These are phyloP conservation scores for Mya arenaria DNA, from an alignment of 1,140 invertebrate species.

Conservation along the genomic window DNA sequence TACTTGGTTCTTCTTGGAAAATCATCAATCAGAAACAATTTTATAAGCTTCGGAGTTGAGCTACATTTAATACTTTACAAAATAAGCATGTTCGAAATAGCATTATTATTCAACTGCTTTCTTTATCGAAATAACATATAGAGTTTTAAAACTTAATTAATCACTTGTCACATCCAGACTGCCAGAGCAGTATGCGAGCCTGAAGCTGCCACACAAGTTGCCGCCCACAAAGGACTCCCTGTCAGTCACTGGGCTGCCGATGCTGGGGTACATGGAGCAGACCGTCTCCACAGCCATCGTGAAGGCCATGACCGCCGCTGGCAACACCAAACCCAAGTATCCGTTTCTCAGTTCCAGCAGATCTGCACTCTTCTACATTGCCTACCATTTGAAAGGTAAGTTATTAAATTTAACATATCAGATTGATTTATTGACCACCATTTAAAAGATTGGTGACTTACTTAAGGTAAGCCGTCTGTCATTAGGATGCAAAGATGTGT, in stretches of 20 bases:
- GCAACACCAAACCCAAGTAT: constrained; percentile 81
- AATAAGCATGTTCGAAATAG: too few species aligned
- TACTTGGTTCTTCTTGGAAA: too few species aligned
- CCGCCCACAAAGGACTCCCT: constrained; percentile 77
- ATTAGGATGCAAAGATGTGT: not conserved
- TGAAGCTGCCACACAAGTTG: constrained; percentile 81
- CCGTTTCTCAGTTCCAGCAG: constrained; percentile 79
- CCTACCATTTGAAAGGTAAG: constrained; percentile 81
- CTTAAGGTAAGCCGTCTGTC: not conserved
- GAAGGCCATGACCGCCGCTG: constrained; percentile 79
- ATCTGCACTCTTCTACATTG: constrained; percentile 80
- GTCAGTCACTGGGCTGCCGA: constrained; percentile 75
- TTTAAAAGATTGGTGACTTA: not conserved
- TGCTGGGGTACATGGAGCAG: constrained; percentile 82
- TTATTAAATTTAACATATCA: too few species aligned
- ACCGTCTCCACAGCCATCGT: constrained; percentile 76
- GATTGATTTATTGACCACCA: too few species aligned
- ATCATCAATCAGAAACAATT: too few species aligned
- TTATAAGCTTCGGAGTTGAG: not conserved
- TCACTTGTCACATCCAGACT: constrained; percentile 70
- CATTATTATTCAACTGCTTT: too few species aligned
- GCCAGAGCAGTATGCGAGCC: constrained; percentile 78
- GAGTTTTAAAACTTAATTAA: too few species aligned
- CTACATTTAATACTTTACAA: too few species aligned
- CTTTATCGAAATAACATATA: too few species aligned